phyloP scores from a whole-genome alignment of 2,797 vertebrate species.

The Dryobates pubescens region DNA sequence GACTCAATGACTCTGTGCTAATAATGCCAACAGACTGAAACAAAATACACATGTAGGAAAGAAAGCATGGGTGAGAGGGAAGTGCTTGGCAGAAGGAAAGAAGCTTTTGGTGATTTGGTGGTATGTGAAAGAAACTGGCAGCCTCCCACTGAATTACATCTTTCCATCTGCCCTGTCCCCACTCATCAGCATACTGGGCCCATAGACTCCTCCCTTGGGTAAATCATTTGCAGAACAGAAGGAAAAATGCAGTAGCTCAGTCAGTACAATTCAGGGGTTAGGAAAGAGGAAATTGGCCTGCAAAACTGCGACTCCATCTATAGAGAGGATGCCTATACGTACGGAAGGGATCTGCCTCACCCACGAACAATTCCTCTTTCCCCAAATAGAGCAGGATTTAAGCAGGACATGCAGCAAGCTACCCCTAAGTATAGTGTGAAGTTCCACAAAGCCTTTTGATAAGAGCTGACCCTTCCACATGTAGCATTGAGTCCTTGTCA shows the following conservation, averaged over 20 bases:
- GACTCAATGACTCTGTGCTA: slow-evolving; percentile 35
- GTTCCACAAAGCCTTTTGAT: not conserved
- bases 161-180: not conserved
- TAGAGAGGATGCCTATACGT: not conserved
- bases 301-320: not conserved
- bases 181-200: not conserved
- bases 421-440: not conserved
- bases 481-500: not conserved
- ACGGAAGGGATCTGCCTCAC: not conserved
- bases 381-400: not conserved
- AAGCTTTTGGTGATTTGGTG: slow-evolving; percentile 20
- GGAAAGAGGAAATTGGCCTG: not conserved
- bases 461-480: not conserved
- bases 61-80: slow-evolving; percentile 7
- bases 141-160: slow-evolving; percentile 10
- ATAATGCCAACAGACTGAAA: slow-evolving; percentile 61
- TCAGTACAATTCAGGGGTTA: not conserved
- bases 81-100: slow-evolving; percentile 30
- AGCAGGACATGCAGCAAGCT: not conserved
- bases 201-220: not conserved
- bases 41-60: slow-evolving; percentile 25
- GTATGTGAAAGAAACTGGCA: slow-evolving; percentile 21
- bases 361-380: not conserved
- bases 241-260: slow-evolving; percentile 17
- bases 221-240: not conserved